Conservation (phyloP, 2,797 vertebrate genomes). For the Clarias fuscus region DNA sequence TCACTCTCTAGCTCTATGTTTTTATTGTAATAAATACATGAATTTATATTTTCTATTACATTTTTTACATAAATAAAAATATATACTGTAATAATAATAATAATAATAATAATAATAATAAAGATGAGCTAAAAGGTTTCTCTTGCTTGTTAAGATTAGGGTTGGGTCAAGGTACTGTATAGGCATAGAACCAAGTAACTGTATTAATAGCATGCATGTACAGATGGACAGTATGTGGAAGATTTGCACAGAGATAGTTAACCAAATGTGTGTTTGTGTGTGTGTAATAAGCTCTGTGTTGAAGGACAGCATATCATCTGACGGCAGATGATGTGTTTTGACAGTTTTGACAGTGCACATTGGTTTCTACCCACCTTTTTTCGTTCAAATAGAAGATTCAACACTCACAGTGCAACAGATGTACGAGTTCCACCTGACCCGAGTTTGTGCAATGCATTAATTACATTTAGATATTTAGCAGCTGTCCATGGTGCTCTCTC, state of each 20-base stretch:
- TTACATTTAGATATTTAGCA: background rate
- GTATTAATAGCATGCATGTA: background rate
- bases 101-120: background rate
- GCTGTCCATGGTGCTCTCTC: background rate
- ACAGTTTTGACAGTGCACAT: slow-evolving; percentile 14
- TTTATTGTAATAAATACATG: too few species aligned
- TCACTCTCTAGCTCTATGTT: background rate
- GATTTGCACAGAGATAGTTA: background rate
- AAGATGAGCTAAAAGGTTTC: background rate
- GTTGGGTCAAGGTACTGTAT: background rate
- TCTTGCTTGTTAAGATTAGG: background rate
- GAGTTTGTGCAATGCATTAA: background rate
- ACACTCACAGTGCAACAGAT: background rate
- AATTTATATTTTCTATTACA: too few species aligned
- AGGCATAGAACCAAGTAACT: too few species aligned
- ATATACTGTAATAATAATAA: background rate
- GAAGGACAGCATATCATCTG: slow-evolving; percentile 25
- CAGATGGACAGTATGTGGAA: background rate
- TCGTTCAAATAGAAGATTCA: background rate
- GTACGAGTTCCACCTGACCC: background rate
- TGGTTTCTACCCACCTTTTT: background rate
- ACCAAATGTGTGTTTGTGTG: background rate
- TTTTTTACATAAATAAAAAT: too few species aligned
- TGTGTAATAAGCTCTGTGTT: background rate
- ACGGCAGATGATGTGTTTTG: slow-evolving; percentile 30